Base-by-base conservation (phyloP, 2,797 vertebrate species). In the Hozukius guyotensis region DNA sequence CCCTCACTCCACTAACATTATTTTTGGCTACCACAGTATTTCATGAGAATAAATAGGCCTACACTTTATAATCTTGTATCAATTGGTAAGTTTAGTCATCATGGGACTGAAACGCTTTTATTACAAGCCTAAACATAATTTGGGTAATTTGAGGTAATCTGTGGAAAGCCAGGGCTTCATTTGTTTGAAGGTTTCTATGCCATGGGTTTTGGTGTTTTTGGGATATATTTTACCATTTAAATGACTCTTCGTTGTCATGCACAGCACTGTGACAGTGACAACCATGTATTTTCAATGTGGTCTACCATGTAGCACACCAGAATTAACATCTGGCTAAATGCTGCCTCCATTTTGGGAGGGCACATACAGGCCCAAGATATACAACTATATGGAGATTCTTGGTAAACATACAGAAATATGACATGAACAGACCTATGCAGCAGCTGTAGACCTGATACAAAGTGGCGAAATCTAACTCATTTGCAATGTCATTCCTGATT, bases 241-340 rank as follows among this genome's bases (percentile, higher is more conserved):
- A 77, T 75, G 62, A 49, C 74, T 85, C 65, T 27, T 59, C 22
- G 4, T 70, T 82, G 76, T 73, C 70, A 72, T 53, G 65, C 61
- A 68, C 38, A 78, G 65, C n/a, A 34, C 62, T 75, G 68, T 71
- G 60, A 56, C 77, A 87, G 76, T 75, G 61, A 42, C 80, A 89
- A 77, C 42, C 32, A 31, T 87, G 68, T 88, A 84, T 90, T 92
- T 93, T 86, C 61, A 85, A 16, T 87, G 92, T 87, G 90, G 92
- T 91, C 55, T 62, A 79, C 87, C 85, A 72, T 81, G 46, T 73
- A 36, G 79, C 42, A 57, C 53, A 88, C 81, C 82, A 89, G 38
- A 92, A 88, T 84, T 78, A 76, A 77, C 70, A 75, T 81, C 38
- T 55, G 76, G 71, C 77, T 66, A 73, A 84, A 90, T 42, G 31